phyloP scores from a whole-genome alignment of 2,888 invertebrate species.

The Danaus chrysippus region DNA sequence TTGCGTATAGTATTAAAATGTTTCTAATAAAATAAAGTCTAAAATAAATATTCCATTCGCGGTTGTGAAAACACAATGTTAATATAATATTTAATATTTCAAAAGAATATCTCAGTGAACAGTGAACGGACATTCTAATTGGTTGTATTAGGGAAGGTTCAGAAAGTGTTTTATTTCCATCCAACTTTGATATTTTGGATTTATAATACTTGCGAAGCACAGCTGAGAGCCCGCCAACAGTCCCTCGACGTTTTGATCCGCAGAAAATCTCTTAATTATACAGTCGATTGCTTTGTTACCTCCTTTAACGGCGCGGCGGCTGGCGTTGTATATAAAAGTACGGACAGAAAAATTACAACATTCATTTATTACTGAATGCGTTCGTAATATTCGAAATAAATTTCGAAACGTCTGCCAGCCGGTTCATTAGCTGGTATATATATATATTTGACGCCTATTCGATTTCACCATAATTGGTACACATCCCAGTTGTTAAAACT shows the following conservation, averaged over 20 bases:
- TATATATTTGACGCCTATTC: no score
- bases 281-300: conserved; percentile 28
- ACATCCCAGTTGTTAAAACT: conserved; percentile 2
- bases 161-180: not conserved
- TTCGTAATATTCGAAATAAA: no score
- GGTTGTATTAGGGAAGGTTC: not conserved
- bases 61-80: no score
- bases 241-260: conserved; percentile 21
- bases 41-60: not conserved
- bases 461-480: not conserved
- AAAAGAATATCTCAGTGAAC: not conserved
- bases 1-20: not conserved
- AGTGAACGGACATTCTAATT: not conserved
- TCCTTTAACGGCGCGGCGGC: conserved; percentile 22
- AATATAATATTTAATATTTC: no score
- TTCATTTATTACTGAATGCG: no score
- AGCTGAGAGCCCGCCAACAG: conserved; percentile 3
- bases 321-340: conserved; percentile 4
- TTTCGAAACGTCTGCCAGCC: no score
- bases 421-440: no score
- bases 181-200: conserved; percentile 1
- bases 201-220: conserved; percentile 6
- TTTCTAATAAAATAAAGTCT: not conserved
- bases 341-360: not conserved
- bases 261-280: conserved; percentile 26